phyloP scores from a whole-genome alignment of 1,140 invertebrate species.

The Leptinotarsa defecta region DNA sequence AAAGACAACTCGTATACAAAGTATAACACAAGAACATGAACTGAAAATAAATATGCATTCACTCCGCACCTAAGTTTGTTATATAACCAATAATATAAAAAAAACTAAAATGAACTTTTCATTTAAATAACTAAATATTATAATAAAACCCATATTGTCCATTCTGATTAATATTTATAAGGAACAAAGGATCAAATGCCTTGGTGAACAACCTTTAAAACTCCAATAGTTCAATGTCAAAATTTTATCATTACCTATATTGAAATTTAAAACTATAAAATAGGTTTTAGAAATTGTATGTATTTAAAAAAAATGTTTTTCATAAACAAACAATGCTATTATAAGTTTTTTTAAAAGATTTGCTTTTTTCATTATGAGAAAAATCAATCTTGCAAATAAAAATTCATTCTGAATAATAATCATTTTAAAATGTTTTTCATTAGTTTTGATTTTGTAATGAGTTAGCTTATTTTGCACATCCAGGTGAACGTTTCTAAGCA shows the following conservation, averaged over 20 bases:
- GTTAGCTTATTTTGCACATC: too few relatives aligned
- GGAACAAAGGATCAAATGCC: slow-evolving; percentile 33
- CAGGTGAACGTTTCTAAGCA: too few relatives aligned
- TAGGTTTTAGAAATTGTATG: slow-evolving; percentile 8
- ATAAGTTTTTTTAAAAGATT: neutral
- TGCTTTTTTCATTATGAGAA: neutral
- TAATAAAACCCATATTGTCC: slow-evolving; percentile 34
- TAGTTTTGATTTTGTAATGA: neutral
- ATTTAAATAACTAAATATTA: slow-evolving; percentile 9
- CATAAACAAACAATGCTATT: neutral
- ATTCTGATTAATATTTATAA: slow-evolving; percentile 22
- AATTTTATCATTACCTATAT: slow-evolving; percentile 29
- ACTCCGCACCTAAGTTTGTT: slow-evolving; percentile 27
- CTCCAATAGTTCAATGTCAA: slow-evolving; percentile 36
- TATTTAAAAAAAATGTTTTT: neutral
- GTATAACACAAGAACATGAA: slow-evolving; percentile 34
- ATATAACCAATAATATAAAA: slow-evolving; percentile 23
- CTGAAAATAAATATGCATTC: slow-evolving; percentile 24
- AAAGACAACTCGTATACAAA: slow-evolving; percentile 31
- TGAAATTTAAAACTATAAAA: slow-evolving; percentile 30
- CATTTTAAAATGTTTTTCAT: neutral
- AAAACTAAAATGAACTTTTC: slow-evolving; percentile 23
- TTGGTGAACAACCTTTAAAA: slow-evolving; percentile 33
- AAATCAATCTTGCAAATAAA: neutral
- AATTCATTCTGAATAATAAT: neutral